Percentiles rank a stretch among this genome's conserved stretches.
These are phyloP conservation scores for Bombus vancouverensis DNA, from an alignment of 1,140 invertebrate genomes.

Conservation along the genomic window DNA sequence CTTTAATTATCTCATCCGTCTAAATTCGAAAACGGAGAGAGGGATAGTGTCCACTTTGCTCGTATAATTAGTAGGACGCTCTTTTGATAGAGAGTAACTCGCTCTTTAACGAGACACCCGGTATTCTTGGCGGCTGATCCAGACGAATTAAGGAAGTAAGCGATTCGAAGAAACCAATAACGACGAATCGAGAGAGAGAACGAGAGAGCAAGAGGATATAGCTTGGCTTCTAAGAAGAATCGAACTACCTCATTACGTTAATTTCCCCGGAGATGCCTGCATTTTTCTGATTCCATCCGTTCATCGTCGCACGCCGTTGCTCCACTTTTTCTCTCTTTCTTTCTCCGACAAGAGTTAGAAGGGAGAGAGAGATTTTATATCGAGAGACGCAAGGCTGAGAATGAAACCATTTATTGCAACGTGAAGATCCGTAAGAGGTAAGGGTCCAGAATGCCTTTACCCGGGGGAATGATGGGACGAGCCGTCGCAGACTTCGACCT, in stretches of 20 bases:
- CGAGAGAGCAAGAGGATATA: conserved; percentile 38
- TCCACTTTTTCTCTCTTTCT: conserved; percentile 37
- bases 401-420: conserved; percentile 76
- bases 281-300: conserved; percentile 75
- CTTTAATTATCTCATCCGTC: conserved; percentile 9
- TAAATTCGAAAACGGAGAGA: conserved; percentile 11
- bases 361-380: conserved; percentile 68
- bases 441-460: conserved; percentile 64
- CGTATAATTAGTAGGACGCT: not conserved
- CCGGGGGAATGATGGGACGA: conserved; percentile 63
- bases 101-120: conserved; percentile 54
- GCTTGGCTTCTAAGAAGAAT: conserved; percentile 62
- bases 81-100: not conserved
- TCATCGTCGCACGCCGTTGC: conserved; percentile 60
- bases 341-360: conserved; percentile 18
- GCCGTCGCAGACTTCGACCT: conserved; percentile 26
- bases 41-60: not conserved
- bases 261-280: conserved; percentile 77
- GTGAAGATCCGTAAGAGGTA: conserved; percentile 65
- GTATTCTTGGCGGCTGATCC: conserved; percentile 50
- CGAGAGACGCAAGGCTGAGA: conserved; percentile 66
- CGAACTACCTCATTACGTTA: conserved; percentile 77
- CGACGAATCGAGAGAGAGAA: conserved; percentile 33
- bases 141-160: conserved; percentile 65
- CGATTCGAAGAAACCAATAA: conserved; percentile 68